phyloP scores from a whole-genome alignment of 2,113 vertebrate species.

The Thunnus maccoyii region DNA sequence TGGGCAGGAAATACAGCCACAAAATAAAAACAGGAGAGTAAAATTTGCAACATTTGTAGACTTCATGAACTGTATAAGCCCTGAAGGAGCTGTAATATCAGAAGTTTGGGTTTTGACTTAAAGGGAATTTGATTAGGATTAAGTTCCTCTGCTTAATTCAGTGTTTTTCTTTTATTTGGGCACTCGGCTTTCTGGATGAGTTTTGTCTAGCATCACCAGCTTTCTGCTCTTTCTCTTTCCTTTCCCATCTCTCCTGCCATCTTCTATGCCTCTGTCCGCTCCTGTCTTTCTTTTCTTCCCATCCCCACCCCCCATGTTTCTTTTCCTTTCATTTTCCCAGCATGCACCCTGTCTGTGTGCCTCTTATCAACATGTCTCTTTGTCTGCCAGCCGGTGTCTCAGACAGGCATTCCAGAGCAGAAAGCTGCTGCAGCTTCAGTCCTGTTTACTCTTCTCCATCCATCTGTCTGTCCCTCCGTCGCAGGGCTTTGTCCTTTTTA shows the following conservation, averaged over 20 bases:
- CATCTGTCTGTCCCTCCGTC: constrained; percentile 64
- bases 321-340: constrained; percentile 65
- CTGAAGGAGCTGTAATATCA: constrained; percentile 4
- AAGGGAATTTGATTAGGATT: constrained; percentile 12
- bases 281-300: constrained; percentile 27
- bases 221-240: constrained; percentile 22
- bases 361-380: constrained; percentile 74
- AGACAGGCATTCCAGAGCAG: constrained; percentile 69
- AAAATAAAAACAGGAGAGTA: neutral
- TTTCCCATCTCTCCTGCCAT: neutral
- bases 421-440: constrained; percentile 56
- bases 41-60: constrained; percentile 4
- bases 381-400: constrained; percentile 70
- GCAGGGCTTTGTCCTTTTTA: constrained; percentile 83
- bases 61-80: constrained; percentile 5
- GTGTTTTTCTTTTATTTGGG: constrained; percentile 11
- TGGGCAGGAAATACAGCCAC: constrained; percentile 19
- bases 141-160: constrained; percentile 13
- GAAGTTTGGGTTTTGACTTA: neutral
- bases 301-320: constrained; percentile 31
- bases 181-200: constrained; percentile 52
- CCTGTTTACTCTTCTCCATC: constrained; percentile 68
- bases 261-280: neutral
- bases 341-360: constrained; percentile 55
- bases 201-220: constrained; percentile 35